Percentiles rank a stretch among this genome's conserved stretches.
phyloP scores from a whole-genome alignment of 2,113 vertebrate genomes.

The Saimiri boliviensis region DNA sequence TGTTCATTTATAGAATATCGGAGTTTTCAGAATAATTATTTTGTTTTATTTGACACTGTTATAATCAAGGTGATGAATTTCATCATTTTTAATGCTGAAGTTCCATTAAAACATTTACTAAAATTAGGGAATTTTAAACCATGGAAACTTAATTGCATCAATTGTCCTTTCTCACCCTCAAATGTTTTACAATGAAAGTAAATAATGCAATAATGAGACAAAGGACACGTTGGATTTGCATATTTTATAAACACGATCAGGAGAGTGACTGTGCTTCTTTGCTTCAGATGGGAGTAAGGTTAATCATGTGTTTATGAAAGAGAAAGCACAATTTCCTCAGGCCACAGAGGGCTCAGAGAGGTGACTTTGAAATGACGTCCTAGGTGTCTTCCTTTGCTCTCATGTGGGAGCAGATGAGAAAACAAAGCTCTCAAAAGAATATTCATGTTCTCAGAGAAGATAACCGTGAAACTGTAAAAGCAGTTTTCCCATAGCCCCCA shows the following conservation, averaged over 20 bases:
- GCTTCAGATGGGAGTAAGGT: conserved; percentile 28
- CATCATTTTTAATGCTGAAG: conserved; percentile 15
- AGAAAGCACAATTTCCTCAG: not conserved
- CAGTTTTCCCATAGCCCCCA: not conserved
- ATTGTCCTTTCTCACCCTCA: conserved; percentile 69
- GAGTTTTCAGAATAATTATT: conserved; percentile 45
- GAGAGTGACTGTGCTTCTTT: conserved; percentile 41
- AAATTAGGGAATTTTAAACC: conserved; percentile 65
- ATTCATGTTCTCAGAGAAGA: not conserved
- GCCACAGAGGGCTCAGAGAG: not conserved
- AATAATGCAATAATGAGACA: conserved; percentile 65
- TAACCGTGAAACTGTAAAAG: not conserved
- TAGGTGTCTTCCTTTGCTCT: not conserved
- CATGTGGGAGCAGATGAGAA: not conserved
- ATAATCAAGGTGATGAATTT: conserved; percentile 61
- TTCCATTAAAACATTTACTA: conserved; percentile 69
- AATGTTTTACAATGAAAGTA: conserved; percentile 71
- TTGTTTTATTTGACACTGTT: conserved; percentile 54
- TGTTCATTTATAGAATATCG: conserved; percentile 48
- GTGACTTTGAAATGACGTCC: conserved; percentile 31
- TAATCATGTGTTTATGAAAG: conserved; percentile 55
- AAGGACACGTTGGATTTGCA: conserved; percentile 48
- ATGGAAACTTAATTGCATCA: conserved; percentile 69
- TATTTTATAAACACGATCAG: conserved; percentile 56
- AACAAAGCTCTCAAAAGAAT: not conserved